These are phyloP conservation scores for Scyliorhinus canicula DNA, from an alignment of 2,797 vertebrate genomes.

Conservation along the genomic window DNA sequence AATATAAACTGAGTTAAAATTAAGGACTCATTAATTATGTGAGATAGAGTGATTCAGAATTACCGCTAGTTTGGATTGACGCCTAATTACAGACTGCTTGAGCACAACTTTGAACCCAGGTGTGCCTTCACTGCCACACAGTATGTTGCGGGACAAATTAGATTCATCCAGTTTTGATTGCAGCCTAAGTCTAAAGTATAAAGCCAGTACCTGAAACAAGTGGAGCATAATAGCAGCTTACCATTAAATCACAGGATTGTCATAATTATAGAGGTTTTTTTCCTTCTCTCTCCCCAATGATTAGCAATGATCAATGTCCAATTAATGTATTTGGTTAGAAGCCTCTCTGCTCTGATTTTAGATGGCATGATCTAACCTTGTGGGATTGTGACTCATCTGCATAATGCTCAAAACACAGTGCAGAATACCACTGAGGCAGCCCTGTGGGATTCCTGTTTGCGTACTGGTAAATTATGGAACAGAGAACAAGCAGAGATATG, in stretches of 20 bases:
- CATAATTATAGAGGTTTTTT: conserved; percentile 11
- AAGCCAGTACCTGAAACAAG: neutral
- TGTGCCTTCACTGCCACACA: neutral
- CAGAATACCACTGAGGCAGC: neutral
- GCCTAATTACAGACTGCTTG: neutral
- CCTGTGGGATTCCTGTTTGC: conserved; percentile 19
- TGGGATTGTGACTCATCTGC: conserved; percentile 11
- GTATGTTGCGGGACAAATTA: neutral
- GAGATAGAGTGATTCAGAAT: neutral
- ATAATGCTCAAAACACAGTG: neutral
- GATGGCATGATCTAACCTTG: neutral
- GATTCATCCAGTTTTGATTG: neutral
- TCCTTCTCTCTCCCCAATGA: neutral
- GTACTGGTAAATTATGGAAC: conserved; percentile 20
- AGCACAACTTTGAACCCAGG: conserved; percentile 19
- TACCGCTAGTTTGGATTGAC: neutral
- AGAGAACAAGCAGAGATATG: neutral
- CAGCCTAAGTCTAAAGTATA: neutral
- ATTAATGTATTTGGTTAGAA: conserved; percentile 33
- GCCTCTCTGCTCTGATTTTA: neutral
- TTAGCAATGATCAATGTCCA: conserved; percentile 29
- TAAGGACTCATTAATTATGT: neutral
- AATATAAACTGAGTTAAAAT: neutral
- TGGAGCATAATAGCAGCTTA: neutral
- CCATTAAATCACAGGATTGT: conserved; percentile 15